Evolutionary conservation across 2,888 invertebrate species (phyloP), one percentile per base, ranked within the genome.

Genomic region (Aphodius sticticus): DNA sequence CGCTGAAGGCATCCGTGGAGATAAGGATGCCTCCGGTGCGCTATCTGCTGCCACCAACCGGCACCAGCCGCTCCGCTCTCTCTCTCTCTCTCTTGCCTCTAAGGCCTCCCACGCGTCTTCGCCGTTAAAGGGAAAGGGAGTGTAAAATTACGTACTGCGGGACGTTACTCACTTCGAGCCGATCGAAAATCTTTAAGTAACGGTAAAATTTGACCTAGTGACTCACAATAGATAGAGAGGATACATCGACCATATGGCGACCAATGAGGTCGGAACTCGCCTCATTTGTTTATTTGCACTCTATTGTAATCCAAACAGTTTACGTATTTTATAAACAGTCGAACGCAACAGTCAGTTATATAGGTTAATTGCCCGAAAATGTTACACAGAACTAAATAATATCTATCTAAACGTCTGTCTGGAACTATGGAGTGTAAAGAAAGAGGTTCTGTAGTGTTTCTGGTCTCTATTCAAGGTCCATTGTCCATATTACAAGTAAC

Each of bases 1-100:
- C 35, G 74, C 74, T 35, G 36, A 37, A 74, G 37, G 74, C 74
- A 36, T 74, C 74, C 74, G 74, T 37, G n/a, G 36, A 36, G 74
- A 74, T 74, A 74, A 74, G 37, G 36, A 35, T 37, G 74, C 35
- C 74, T 74, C 74, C 37, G 36, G n/a, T 74, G 36, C n/a, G 37
- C 74, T 74, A 74, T 74, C 74, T 74, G 53, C 53, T 53, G 53
- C 53, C 53, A 53, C 53, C 53, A 53, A 53, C 53, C 53, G 36
- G 35, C 12, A 53, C 16, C 15, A 14, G 16, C 16, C 75, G 16
- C 16, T 14, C 37, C n/a, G n/a, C n/a, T 53, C 53, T 75, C 75
- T 16, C 37, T 14, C 75, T 71, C 15, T 26, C 6, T 16, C n/a
- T 53, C 38, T 76, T 15, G 2, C 53, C 26, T 6, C 69, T 53